Evolutionary conservation across 2,113 vertebrate species (phyloP), one percentile per base, ranked within the genome.

Genomic region (Scartelaos histophorus): DNA sequence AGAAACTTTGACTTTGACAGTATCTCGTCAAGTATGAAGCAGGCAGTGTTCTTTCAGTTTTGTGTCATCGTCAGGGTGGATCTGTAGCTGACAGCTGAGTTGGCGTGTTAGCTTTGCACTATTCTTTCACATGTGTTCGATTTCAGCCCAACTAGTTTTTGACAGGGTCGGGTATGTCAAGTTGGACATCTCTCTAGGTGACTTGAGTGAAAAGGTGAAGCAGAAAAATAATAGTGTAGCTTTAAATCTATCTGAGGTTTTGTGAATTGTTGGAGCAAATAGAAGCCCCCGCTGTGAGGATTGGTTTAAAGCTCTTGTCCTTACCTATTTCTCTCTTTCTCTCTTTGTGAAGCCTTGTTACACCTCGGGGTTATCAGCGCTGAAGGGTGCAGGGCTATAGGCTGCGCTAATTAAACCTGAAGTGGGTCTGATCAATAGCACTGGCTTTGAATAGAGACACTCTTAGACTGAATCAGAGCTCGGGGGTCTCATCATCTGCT

Each of bases 381-480:
- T 19, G 71, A 6, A 53, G 81, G 74, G 58, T 71, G 82, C 53
- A 15, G 56, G 56, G 24, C 78, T 86, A 76, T 70, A 76, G 79
- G 66, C 58, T 65, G 17, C 3, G 72, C 88, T 90, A 90, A 92
- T 92, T 89, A 89, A 82, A 87, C 79, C 82, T 78, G 79, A 61
- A 57, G 21, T 3, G 51, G 56, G 73, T 70, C 62, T 70, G 74
- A 87, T 85, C 85, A 83, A 83, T 81, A 76, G 70, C 73, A 71
- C 67, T 82, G 66, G 65, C 75, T 79, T 78, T 80, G 29, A 81
- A 61, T 56, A 29, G 62, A 80, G 71, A 75, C 73, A 75, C 67
- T 53, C 76, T 62, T 71, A 64, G 60, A 62, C 13, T 58, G 5
- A 67, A 51, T 70, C 70, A 45, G 51, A 35, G 56, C 60, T 78